A percentile compares a stretch with the other conserved stretches of the same genome.
These are phyloP conservation scores for Pherbina coryleti DNA, from an alignment of 2,888 invertebrate genomes.

Conservation along the genomic window DNA sequence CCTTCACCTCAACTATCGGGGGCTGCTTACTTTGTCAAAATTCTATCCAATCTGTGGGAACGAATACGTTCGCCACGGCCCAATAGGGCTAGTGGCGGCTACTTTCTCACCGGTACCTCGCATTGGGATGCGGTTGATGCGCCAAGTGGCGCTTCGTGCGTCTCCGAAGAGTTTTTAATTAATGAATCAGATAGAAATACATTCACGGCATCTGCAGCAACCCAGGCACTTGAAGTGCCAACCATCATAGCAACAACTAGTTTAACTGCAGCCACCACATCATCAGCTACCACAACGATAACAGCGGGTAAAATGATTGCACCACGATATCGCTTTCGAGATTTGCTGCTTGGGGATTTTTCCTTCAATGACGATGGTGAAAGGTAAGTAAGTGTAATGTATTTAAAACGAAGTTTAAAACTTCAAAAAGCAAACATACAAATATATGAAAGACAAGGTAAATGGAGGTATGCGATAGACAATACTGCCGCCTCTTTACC, in stretches of 20 bases:
- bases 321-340: constrained; percentile 81
- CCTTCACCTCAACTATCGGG: neutral
- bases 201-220: constrained; percentile 46
- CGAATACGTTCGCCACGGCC: constrained; percentile 69
- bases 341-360: constrained; percentile 82
- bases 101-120: constrained; percentile 59
- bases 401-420: neutral
- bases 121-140: constrained; percentile 57
- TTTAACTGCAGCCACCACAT: constrained; percentile 35
- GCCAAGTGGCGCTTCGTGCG: constrained; percentile 46
- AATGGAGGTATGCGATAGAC: neutral
- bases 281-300: constrained; percentile 50
- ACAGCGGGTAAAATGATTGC: constrained; percentile 67
- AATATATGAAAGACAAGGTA: too few relatives aligned
- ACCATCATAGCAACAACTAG: constrained; percentile 43
- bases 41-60: constrained; percentile 69
- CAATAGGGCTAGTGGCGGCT: constrained; percentile 69
- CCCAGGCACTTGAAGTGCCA: constrained; percentile 34
- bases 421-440: too few relatives aligned
- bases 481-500: neutral
- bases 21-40: constrained; percentile 48
- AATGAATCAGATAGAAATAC: constrained; percentile 62
- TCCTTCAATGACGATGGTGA: constrained; percentile 83
- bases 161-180: constrained; percentile 63
- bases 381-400: constrained; percentile 73